These are phyloP conservation scores for Paedocypris micromegethes DNA, from an alignment of 2,797 vertebrate genomes.

Conservation along the genomic window DNA sequence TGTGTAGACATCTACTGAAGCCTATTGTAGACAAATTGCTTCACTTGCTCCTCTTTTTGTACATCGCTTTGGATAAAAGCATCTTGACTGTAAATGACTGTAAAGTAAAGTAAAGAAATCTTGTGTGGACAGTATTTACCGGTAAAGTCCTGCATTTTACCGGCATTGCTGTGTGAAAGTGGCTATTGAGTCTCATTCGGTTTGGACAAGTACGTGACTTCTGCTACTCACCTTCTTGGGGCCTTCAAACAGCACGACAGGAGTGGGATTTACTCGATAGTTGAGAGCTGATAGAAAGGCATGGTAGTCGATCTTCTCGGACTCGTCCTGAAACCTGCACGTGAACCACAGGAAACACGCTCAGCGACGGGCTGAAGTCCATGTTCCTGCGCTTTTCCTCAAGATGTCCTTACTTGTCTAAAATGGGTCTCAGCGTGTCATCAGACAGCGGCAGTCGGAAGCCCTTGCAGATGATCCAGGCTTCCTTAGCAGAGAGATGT, in stretches of 20 bases:
- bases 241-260: slow-evolving; percentile 53
- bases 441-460: slow-evolving; percentile 76
- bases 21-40: no score
- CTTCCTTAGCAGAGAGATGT: slow-evolving; percentile 64
- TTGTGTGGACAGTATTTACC: no score
- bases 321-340: slow-evolving; percentile 73
- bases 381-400: background rate
- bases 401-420: slow-evolving; percentile 70
- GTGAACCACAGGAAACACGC: slow-evolving; percentile 22
- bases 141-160: background rate
- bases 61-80: no score
- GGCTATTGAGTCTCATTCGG: no score
- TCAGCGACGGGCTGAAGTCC: background rate
- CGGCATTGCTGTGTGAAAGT: background rate
- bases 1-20: no score
- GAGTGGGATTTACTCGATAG: slow-evolving; percentile 71
- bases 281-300: slow-evolving; percentile 75
- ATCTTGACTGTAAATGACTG: no score
- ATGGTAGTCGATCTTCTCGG: slow-evolving; percentile 75
- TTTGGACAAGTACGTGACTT: no score
- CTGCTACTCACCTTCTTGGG: slow-evolving; percentile 67
- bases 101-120: no score
- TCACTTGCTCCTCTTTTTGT: no score
- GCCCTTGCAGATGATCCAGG: slow-evolving; percentile 76
- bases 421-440: slow-evolving; percentile 69